A percentile compares a stretch with the other conserved stretches of the same genome.
These are phyloP conservation scores for Poeciliopsis presidionis DNA, from an alignment of 2,797 vertebrate species.

Conservation along the genomic window DNA sequence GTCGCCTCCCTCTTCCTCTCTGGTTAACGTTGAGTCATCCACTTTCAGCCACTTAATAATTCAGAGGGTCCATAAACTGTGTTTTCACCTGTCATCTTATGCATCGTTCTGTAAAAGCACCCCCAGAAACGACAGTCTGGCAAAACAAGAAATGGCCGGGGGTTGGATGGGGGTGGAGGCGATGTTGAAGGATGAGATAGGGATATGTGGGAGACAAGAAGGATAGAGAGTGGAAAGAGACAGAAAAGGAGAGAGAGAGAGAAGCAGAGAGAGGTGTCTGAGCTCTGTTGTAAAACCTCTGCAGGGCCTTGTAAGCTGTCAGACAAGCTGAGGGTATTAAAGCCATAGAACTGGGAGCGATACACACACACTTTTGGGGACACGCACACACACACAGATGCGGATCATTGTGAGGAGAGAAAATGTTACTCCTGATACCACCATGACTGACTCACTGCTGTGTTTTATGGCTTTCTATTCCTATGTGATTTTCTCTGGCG, in stretches of 20 bases:
- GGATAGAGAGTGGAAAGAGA: constrained; percentile 45
- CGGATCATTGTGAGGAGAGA: constrained; percentile 9
- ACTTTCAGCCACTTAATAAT: constrained; percentile 77
- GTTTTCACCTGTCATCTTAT: constrained; percentile 66
- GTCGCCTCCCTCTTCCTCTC: constrained; percentile 34
- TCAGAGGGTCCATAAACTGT: constrained; percentile 71
- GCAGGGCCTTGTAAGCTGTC: constrained; percentile 75
- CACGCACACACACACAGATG: constrained; percentile 18
- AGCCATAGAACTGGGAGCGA: constrained; percentile 45
- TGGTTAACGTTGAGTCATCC: constrained; percentile 69
- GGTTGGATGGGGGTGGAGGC: constrained; percentile 3
- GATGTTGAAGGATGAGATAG: constrained; percentile 22
- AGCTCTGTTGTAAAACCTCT: constrained; percentile 71
- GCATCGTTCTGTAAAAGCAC: constrained; percentile 36
- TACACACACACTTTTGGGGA: constrained; percentile 25
- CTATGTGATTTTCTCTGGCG: constrained; percentile 97
- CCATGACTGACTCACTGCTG: constrained; percentile 82
- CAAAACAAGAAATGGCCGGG: constrained; percentile 50
- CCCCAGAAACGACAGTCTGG: constrained; percentile 50
- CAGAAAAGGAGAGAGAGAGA: too few relatives aligned
- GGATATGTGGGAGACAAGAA: constrained; percentile 46
- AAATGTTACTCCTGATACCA: constrained; percentile 50
- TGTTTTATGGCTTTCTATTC: constrained; percentile 99
- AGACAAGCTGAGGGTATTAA: constrained; percentile 69
- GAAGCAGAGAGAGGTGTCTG: constrained; percentile 44